Conservation (phyloP, 2,113 vertebrate species). For the Lepisosteus oculatus region DNA sequence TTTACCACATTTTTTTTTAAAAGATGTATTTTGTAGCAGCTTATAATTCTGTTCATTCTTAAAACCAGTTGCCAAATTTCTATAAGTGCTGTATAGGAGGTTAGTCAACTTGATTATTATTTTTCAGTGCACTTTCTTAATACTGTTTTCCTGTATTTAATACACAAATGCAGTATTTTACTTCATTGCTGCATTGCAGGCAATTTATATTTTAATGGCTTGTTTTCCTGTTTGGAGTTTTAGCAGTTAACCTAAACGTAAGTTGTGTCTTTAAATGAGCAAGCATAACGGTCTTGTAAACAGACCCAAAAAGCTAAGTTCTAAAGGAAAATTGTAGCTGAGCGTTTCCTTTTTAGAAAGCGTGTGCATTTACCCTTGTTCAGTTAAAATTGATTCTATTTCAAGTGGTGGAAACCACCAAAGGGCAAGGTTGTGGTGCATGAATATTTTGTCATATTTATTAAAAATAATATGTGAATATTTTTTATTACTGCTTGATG, state of each 20-base stretch:
- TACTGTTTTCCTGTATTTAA: constrained; percentile 20
- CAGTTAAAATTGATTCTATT: not conserved
- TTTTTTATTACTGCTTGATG: too few species aligned
- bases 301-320: not conserved
- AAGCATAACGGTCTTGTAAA: not conserved
- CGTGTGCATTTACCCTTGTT: not conserved
- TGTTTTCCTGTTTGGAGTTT: constrained; percentile 12
- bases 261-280: constrained; percentile 16
- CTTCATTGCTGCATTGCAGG: constrained; percentile 10
- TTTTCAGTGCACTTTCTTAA: constrained; percentile 19
- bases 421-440: not conserved
- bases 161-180: constrained; percentile 7
- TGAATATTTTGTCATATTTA: not conserved
- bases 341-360: not conserved
- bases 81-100: constrained; percentile 11
- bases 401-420: not conserved
- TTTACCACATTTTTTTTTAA: constrained; percentile 21
- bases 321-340: not conserved
- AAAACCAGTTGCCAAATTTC: constrained; percentile 10
- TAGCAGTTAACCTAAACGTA: constrained; percentile 11
- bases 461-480: not conserved
- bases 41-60: not conserved
- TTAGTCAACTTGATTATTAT: not conserved
- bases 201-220: not conserved
- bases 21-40: constrained; percentile 17